Base-by-base conservation (phyloP, 92 coral and sea anemone genomes). In the Siderastrea radians region DNA sequence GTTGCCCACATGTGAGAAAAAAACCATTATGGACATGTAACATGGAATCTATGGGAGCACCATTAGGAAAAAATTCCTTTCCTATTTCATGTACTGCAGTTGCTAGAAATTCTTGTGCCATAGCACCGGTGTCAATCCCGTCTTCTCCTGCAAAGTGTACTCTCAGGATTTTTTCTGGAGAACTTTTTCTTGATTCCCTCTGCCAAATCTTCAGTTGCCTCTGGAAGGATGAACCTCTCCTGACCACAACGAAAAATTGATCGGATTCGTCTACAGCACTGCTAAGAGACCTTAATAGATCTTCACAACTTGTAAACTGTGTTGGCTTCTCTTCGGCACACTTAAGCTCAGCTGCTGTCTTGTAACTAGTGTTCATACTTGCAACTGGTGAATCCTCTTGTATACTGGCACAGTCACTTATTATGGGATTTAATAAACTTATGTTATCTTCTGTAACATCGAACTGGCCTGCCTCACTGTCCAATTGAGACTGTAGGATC, bases 81-180 rank as follows among this genome's bases (percentile, higher is more conserved):
- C 86, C 65, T 10, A 91, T 87, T 5, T 82, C 75, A 49, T 74
- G 52, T 7, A 76, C 54, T 63, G 68, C 82, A 26, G 58, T 65
- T n/a, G 93, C 3, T 26, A 90, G 74, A 75, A 86, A 93, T 83
- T 93, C 93, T 61, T 85, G 79, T 12, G 90, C 82, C 80, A 89
- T 76, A 43, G 91, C 93, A 63, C 93, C 95, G 14, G 90, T 70
- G 72, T 93, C 95, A 44, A 86, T 81, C 14, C 91, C 91, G 71
- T 69, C 90, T 66, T 93, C 93, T 2, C 95, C 93, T 16, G 93
- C 91, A 90, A 86, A 93, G 75, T 86, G 93, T 19, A 93, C 95
- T 67, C 78, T 71, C 44, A 90, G 52, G 3, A 57, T 76, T 90
- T 81, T n/a, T 68, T 90, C 88, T 15, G 95, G 93, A 38, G 87